Percentiles rank a stretch among this genome's conserved stretches.
Evolutionary conservation across 2,888 invertebrate species (phyloP).

Genomic region (Eugnorisma glareosa): DNA sequence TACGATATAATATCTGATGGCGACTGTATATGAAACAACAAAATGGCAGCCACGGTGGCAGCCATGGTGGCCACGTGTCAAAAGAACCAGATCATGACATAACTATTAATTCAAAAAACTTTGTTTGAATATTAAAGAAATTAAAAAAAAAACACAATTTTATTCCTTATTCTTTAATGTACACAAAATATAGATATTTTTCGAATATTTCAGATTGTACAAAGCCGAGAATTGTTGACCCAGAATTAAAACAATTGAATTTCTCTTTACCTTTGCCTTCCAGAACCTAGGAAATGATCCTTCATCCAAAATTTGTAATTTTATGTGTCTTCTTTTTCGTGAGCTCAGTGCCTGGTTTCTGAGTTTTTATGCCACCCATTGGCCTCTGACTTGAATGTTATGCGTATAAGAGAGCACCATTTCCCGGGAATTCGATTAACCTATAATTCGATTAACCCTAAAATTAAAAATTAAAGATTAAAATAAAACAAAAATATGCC

Average conservation of each 20-base stretch:
- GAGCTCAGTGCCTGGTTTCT: too few species aligned
- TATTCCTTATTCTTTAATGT: background rate
- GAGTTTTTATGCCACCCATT: too few species aligned
- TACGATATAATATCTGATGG: too few species aligned
- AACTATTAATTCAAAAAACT: background rate
- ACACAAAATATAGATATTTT: background rate
- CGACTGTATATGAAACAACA: background rate
- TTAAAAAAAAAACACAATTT: background rate
- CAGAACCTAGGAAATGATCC: background rate
- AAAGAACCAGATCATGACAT: background rate
- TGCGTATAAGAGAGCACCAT: too few species aligned
- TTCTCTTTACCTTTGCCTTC: background rate
- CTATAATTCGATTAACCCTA: too few species aligned
- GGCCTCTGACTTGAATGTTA: too few species aligned
- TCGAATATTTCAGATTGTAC: background rate
- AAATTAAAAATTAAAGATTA: too few species aligned
- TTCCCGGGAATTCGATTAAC: too few species aligned
- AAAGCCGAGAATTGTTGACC: background rate
- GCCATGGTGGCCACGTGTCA: background rate
- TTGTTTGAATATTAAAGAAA: background rate
- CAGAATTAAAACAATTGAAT: background rate
- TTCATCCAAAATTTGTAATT: background rate
- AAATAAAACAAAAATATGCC: too few species aligned
- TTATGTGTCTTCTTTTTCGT: background rate
- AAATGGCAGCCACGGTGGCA: background rate